A percentile compares a stretch with the other conserved stretches of the same genome.
Evolutionary conservation across 2,113 vertebrate genomes (phyloP).

Genomic region (Lota lota): DNA sequence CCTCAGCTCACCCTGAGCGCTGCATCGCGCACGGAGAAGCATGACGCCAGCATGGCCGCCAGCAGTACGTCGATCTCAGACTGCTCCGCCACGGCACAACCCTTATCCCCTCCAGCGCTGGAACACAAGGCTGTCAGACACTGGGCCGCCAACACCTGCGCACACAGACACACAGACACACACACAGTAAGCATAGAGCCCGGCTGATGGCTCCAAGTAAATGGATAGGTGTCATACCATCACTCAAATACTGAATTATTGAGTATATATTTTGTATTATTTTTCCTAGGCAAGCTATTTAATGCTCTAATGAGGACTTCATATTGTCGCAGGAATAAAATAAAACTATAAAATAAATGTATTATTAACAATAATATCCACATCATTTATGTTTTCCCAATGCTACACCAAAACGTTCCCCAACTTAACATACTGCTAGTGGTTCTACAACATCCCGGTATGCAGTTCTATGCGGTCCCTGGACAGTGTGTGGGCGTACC

Average conservation of each 20-base stretch:
- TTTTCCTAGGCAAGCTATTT: no score
- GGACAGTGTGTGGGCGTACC: constrained; percentile 62
- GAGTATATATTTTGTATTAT: no score
- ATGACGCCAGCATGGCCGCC: constrained; percentile 83
- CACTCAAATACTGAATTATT: no score
- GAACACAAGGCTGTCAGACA: constrained; percentile 83
- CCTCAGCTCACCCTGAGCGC: constrained; percentile 82
- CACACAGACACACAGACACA: no score
- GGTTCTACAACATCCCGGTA: neutral
- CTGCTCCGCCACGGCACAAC: constrained; percentile 92
- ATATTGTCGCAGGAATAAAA: no score
- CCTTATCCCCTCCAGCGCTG: constrained; percentile 83
- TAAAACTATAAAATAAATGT: no score
- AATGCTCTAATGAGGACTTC: no score
- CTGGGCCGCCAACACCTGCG: constrained; percentile 88
- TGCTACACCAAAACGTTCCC: no score
- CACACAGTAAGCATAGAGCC: neutral
- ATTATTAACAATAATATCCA: no score
- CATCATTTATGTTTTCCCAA: no score
- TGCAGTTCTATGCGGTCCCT: neutral
- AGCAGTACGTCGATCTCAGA: constrained; percentile 90
- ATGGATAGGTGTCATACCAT: no score
- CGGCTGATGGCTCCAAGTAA: neutral
- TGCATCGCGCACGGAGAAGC: constrained; percentile 89
- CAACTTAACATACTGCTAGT: no score